Base-by-base conservation (phyloP, 2,888 invertebrate genomes). In the Ectemnius continuus region DNA sequence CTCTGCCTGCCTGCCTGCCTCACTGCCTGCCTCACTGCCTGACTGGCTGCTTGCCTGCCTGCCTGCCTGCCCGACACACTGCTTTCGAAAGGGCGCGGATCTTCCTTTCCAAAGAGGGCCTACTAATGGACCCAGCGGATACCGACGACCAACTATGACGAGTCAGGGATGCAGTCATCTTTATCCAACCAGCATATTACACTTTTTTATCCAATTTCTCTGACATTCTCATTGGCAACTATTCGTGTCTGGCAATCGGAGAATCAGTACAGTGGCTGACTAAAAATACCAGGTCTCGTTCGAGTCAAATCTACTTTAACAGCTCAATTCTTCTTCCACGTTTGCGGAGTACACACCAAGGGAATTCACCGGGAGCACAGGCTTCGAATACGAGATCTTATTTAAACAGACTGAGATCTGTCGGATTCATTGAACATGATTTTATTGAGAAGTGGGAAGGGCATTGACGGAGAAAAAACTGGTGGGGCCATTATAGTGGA, bases 51-150 rank as follows among this genome's bases (percentile, higher is more conserved):
- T 59, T 64, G 58, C 62, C 69, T 65, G 70, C 78, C 75, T 71
- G 68, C 63, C 52, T 61, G 61, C 71, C 69, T 65, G 8, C 14
- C 61, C 65, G 66, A 13, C 36, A 36, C 8, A 36, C 36, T 36
- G 81, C 76, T 73, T 82, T 80, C 78, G 80, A 82, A 82, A 82
- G 36, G 78, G 76, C 72, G 76, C 73, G 68, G 66, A 76, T 67
- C 66, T 76, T 68, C 70, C 78, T 76, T 73, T 72, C 78, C 76
- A 58, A 80, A 80, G 72, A 71, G 78, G 76, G 70, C 75, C 76
- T 82, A 73, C 86, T 86, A 86, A 86, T 86, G 86, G 86, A 85
- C 76, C 76, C 76, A 76, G 76, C 64, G 70, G 76, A 73, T 73
- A 69, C 70, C 70, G 61, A 52, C 70, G 61, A 52, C 47, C 62